Evolutionary conservation across 2,797 vertebrate species (phyloP).

Genomic region (Tragelaphus eurycerus): DNA sequence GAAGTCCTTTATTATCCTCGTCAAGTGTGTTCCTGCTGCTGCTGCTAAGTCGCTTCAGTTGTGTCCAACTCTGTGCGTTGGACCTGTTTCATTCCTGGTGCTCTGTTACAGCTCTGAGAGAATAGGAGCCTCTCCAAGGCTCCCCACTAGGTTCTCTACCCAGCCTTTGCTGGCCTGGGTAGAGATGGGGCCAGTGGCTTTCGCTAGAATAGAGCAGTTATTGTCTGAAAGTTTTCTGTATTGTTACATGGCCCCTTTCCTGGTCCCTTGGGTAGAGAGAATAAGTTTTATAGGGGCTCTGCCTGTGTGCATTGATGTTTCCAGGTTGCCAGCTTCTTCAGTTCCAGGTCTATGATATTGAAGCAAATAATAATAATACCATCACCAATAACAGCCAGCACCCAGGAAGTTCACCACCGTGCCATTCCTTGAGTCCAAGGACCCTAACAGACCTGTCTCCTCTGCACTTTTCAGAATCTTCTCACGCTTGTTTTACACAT

Average conservation of each 20-base stretch:
- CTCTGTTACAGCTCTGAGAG: background rate
- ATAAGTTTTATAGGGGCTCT: background rate
- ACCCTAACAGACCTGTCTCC: background rate
- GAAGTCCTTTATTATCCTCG: background rate
- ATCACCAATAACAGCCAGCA: background rate
- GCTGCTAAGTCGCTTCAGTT: no score
- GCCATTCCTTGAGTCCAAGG: background rate
- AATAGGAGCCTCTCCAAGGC: background rate
- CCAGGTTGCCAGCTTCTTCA: background rate
- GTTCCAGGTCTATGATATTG: background rate
- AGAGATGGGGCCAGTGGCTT: background rate
- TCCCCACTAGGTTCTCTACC: background rate
- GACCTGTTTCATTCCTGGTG: background rate
- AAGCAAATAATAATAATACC: background rate
- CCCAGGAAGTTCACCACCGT: background rate
- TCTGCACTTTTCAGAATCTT: background rate
- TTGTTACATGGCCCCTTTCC: background rate
- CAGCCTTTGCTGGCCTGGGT: background rate
- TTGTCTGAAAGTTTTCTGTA: background rate
- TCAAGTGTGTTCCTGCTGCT: background rate
- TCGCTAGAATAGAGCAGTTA: background rate
- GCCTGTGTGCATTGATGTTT: background rate
- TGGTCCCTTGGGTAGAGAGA: background rate
- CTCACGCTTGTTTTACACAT: background rate
- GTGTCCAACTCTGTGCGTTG: no score